Evolutionary conservation across 2,888 invertebrate species (phyloP), one percentile per base, ranked within the genome.

Genomic region (Noctua janthina): DNA sequence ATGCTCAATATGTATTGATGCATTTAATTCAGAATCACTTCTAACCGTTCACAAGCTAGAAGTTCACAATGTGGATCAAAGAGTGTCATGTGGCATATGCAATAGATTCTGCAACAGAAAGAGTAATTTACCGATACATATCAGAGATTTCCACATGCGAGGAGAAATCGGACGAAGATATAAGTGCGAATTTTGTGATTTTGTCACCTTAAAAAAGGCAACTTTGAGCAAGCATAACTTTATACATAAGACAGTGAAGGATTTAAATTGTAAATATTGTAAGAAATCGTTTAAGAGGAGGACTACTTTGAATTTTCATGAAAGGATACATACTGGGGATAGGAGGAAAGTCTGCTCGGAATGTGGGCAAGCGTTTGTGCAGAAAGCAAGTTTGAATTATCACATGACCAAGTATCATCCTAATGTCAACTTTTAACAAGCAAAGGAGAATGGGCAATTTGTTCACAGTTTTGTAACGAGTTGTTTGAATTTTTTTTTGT

Each of bases 391-490:
- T 82, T 85, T 96, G 81, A 96, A 96, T 83, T 96, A 96, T 83
- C 96, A 96, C 66, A 96, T 96, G 96, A 89, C 93, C 0, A 97
- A 96, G 71, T 94, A 96, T 74, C 96, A 96, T 82, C 96, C 96
- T 0, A 94, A 92, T n/a, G 95, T 95, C 1, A 93, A 93, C 62
- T 96, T 92, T 43, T 73, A 73, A 29, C 29, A 29, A 29, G 17
- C 62, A 29, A 62, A 62, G 62, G 62, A 62, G 29, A 29, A 62
- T 7, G 43, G 68, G 68, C 4, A 46, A 68, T 68, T 68, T 29
- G 59, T 59, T 59, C 13, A 59, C 59, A n/a, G 56, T n/a, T n/a
- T 59, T n/a, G 59, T 59, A 59, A n/a, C n/a, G 62, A 29, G 62
- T 62, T 59, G 11, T 59, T 62, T 7, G 29, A 62, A 5, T 59